phyloP scores from a whole-genome alignment of 2,888 invertebrate genomes.

The Adelognathus sp. region DNA sequence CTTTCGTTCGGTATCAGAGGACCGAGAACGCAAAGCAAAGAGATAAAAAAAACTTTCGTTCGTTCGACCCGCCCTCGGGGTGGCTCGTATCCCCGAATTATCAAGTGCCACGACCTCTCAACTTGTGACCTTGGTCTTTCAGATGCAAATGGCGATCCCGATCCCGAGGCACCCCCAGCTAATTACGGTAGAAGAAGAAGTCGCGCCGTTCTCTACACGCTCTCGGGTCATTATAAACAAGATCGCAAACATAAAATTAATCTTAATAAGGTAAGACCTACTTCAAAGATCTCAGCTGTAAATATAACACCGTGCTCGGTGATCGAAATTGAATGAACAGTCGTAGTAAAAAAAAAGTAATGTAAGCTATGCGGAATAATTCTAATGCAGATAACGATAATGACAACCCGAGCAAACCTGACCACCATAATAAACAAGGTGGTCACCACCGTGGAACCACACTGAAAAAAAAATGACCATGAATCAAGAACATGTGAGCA shows the following conservation, averaged over 20 bases:
- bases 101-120: neutral
- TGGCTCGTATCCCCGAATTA: neutral
- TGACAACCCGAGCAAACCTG: no score
- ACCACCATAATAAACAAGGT: no score
- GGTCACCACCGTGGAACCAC: no score
- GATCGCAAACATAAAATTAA: slow-evolving; percentile 97
- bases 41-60: neutral
- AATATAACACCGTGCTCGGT: no score
- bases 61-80: slow-evolving; percentile 4
- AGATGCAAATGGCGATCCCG: slow-evolving; percentile 91
- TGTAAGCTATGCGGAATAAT: no score
- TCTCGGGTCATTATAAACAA: slow-evolving; percentile 98
- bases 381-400: neutral
- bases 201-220: slow-evolving; percentile 97
- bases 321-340: no score
- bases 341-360: no score
- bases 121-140: slow-evolving; percentile 81
- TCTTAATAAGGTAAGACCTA: slow-evolving; percentile 96
- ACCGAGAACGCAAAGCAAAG: neutral
- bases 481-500: no score
- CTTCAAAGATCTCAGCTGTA: neutral
- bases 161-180: slow-evolving; percentile 88
- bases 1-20: neutral
- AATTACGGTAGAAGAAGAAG: slow-evolving; percentile 96
- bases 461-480: no score